Conservation (phyloP, 2,797 vertebrate species). For the Leptoclinus maculatus region DNA sequence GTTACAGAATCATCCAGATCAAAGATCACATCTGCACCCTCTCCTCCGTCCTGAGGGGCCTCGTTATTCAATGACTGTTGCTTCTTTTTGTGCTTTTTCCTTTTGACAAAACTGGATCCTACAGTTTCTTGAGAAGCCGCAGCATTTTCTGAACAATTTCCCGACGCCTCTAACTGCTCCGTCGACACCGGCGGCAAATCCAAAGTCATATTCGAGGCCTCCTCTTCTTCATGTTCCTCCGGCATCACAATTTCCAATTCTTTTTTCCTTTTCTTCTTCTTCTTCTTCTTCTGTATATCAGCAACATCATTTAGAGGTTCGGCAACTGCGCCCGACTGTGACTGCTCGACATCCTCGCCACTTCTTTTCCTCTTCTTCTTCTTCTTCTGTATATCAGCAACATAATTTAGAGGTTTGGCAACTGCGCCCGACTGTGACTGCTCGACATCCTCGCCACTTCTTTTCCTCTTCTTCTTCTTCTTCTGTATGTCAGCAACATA, state of each 20-base stretch:
- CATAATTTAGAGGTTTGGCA: not conserved
- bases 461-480: slow-evolving; percentile 15
- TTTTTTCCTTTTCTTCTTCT: slow-evolving; percentile 41
- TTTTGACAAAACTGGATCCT: not conserved
- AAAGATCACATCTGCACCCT: not conserved
- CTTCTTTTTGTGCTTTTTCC: slow-evolving; percentile 53
- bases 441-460: not conserved
- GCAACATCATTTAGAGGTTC: not conserved
- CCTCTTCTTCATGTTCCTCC: not conserved
- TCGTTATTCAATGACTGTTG: not conserved
- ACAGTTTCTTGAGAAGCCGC: slow-evolving; percentile 4
- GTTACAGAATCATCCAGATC: not conserved
- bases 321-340: not conserved
- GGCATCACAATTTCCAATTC: not conserved
- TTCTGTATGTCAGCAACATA: not conserved
- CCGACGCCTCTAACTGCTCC: not conserved
- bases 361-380: slow-evolving; percentile 13
- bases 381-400: not conserved
- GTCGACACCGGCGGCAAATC: not conserved
- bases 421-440: not conserved
- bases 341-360: not conserved
- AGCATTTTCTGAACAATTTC: not conserved
- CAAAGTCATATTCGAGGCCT: not conserved
- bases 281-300: not conserved
- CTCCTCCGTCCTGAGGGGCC: not conserved